phyloP scores from a whole-genome alignment of 2,113 vertebrate genomes.

The Petroica traversi region DNA sequence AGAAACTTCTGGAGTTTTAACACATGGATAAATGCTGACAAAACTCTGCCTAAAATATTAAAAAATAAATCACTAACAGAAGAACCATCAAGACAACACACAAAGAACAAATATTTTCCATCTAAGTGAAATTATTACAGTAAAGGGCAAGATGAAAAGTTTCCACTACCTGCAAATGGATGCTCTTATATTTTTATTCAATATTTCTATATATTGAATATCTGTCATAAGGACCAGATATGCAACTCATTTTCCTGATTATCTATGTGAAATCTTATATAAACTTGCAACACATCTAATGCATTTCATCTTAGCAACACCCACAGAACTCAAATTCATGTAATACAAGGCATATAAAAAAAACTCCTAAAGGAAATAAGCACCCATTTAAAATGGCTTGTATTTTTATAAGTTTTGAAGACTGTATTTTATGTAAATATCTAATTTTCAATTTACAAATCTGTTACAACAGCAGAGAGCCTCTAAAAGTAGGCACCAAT shows the following conservation, averaged over 20 bases:
- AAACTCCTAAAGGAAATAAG: not conserved
- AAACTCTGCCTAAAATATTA: too few species aligned
- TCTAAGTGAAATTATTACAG: not conserved
- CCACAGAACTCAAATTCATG: not conserved
- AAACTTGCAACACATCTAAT: not conserved
- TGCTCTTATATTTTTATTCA: not conserved
- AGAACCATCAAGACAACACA: not conserved
- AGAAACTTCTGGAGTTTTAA: not conserved
- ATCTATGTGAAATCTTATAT: not conserved
- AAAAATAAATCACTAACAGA: not conserved
- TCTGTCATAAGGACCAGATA: not conserved
- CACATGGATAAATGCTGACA: not conserved
- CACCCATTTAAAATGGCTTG: fast-evolving
- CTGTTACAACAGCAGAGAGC: not conserved
- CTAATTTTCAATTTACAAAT: not conserved
- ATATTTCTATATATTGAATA: not conserved
- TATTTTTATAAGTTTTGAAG: not conserved
- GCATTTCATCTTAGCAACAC: not conserved
- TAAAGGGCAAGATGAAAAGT: not conserved
- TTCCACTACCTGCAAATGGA: not conserved
- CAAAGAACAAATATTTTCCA: not conserved
- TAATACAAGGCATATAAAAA: not conserved
- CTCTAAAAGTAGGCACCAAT: not conserved
- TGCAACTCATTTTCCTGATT: not conserved
- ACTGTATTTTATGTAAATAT: not conserved